Evolutionary conservation across 2,888 invertebrate species (phyloP), one percentile per base, ranked within the genome.

Genomic region (Tiphia femorata): DNA sequence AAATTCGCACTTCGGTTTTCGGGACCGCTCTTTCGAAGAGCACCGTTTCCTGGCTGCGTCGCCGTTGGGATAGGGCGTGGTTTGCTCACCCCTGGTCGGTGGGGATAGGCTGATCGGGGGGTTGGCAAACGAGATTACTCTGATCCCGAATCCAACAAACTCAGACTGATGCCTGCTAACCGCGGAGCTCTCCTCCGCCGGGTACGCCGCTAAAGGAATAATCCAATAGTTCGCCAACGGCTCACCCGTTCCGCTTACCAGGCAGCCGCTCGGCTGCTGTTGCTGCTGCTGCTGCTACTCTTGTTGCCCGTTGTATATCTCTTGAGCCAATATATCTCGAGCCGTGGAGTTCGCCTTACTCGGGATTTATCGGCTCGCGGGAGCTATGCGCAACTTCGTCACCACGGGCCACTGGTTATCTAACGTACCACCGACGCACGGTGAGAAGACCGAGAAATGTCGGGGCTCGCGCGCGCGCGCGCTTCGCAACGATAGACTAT

Each of bases 91-190:
- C 78, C 79, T 75, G 67, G 71, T 64, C 64, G 58, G 43, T 71
- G 70, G 70, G 81, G 82, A 82, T 82, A 82, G 81, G 81, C 77
- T 80, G 79, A 82, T 83, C 78, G 67, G 67, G 73, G 66, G 72
- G 75, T 64, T 75, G 73, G 71, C 80, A 83, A 83, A 83, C 78
- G 79, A 82, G 83, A 83, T 83, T 82, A 82, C 75, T 77, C 72
- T 82, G 81, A 83, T 82, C 81, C 83, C 77, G 82, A 83, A 82
- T 81, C 81, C 82, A 77, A 81, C 80, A 81, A 82, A 82, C 81
- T 78, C 75, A 76, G 64, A 66, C 73, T 70, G 81, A 81, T 80
- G 74, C 80, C 82, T 73, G 78, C 78, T 80, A 82, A 82, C 80
- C 81, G 81, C 80, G 60, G 60, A 4, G 33, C 58, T 64, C 54